These are phyloP conservation scores for Platypus cylindrus DNA, from an alignment of 2,888 invertebrate genomes.

Conservation along the genomic window DNA sequence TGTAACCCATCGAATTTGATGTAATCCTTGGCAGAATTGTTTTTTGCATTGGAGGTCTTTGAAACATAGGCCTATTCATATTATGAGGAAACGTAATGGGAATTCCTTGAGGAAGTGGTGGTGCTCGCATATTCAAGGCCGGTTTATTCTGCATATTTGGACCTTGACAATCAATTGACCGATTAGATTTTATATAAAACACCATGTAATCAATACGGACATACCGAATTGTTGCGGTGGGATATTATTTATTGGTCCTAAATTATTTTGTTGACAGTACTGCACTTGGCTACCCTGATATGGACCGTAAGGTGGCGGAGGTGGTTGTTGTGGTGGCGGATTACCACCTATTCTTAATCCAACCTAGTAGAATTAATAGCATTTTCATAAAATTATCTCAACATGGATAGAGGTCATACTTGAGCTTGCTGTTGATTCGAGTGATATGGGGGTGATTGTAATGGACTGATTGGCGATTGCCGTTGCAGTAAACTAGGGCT, in stretches of 20 bases:
- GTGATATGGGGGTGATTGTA: constrained; percentile 22
- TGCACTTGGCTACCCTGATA: constrained; percentile 20
- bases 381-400: constrained; percentile 6
- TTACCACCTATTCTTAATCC: no score
- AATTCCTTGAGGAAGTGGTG: constrained; percentile 20
- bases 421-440: constrained; percentile 9
- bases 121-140: constrained; percentile 22
- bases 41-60: constrained; percentile 20
- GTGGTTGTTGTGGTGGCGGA: constrained; percentile 6
- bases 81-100: constrained; percentile 29
- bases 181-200: neutral
- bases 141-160: constrained; percentile 15
- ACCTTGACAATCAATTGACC: constrained; percentile 4
- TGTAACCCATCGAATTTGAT: constrained; percentile 19
- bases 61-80: constrained; percentile 21
- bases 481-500: constrained; percentile 33
- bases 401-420: no score
- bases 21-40: constrained; percentile 21
- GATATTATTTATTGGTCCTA: constrained; percentile 6
- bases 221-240: no score
- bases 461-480: constrained; percentile 25
- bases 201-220: neutral
- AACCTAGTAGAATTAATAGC: neutral
- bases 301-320: constrained; percentile 18
- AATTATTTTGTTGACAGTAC: constrained; percentile 21